Percentiles rank a stretch among this genome's conserved stretches.
Conservation (phyloP, 64 coral and sea anemone genomes). For the Montipora sp. region DNA sequence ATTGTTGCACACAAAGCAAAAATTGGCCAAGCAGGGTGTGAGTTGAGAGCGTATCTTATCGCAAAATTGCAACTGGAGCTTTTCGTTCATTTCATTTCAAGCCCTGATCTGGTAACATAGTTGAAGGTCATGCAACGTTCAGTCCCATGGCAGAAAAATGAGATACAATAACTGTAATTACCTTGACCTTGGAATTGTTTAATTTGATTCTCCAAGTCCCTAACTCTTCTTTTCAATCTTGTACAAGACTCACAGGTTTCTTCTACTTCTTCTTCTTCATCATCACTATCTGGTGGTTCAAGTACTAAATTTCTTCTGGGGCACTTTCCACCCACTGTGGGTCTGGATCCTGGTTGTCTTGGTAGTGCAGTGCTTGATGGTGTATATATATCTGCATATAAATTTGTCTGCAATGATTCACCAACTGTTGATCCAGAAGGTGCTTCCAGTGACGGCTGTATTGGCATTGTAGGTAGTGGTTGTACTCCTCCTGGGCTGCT, state of each 20-base stretch:
- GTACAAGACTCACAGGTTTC: constrained; percentile 28
- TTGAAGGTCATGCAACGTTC: neutral
- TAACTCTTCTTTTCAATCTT: constrained; percentile 33
- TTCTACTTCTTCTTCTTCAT: constrained; percentile 9
- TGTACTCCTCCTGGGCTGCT: neutral
- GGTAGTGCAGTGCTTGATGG: neutral
- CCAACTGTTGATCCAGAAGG: neutral
- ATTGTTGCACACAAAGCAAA: too few relatives aligned
- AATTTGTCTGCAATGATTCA: neutral
- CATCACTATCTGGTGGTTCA: neutral
- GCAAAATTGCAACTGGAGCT: too few relatives aligned
- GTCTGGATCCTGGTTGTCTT: neutral
- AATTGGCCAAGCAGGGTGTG: too few relatives aligned
- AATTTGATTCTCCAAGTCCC: constrained; percentile 34
- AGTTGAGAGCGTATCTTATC: too few relatives aligned
- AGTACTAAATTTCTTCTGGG: neutral
- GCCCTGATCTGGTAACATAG: too few relatives aligned
- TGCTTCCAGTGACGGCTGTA: neutral
- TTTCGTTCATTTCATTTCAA: too few relatives aligned
- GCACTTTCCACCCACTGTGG: neutral
- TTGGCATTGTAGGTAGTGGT: neutral
- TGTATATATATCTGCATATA: neutral
- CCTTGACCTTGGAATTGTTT: constrained; percentile 32
- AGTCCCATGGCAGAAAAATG: neutral
- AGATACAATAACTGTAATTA: constrained; percentile 7